phyloP scores from a whole-genome alignment of 2,888 invertebrate species.

The Caenorhabditis afra region DNA sequence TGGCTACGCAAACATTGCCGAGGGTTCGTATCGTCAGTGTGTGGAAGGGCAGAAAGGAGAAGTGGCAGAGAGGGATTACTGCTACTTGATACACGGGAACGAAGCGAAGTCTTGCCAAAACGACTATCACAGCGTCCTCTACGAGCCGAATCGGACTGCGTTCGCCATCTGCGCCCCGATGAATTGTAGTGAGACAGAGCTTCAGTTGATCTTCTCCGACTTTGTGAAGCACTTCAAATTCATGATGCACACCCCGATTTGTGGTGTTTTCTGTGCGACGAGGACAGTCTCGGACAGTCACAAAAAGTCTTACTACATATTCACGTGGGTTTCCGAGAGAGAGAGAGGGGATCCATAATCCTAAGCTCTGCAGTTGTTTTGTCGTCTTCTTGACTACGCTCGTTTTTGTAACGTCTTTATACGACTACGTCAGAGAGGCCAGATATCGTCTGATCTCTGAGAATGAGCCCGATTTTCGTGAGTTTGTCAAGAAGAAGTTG shows the following conservation, averaged over 20 bases:
- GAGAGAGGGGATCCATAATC: not conserved
- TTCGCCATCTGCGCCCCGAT: constrained; percentile 41
- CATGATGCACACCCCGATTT: constrained; percentile 34
- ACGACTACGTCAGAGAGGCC: constrained; percentile 36
- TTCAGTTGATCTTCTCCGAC: constrained; percentile 2
- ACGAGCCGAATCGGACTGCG: constrained; percentile 16
- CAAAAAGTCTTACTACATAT: constrained; percentile 12
- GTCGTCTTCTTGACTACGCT: constrained; percentile 17
- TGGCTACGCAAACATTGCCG: constrained; percentile 26
- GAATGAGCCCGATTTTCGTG: constrained; percentile 21
- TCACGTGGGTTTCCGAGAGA: constrained; percentile 20
- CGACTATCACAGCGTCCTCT: constrained; percentile 29
- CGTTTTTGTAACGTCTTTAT: constrained; percentile 32
- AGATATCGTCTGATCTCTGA: constrained; percentile 40
- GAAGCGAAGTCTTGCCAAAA: constrained; percentile 9
- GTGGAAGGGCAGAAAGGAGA: constrained; percentile 6
- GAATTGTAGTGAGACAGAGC: constrained; percentile 32
- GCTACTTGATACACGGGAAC: constrained; percentile 32
- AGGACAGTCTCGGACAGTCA: constrained; percentile 19
- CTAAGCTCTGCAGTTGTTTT: constrained; percentile 18
- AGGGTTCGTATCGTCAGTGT: constrained; percentile 29
- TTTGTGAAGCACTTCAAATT: constrained; percentile 24
- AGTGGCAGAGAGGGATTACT: constrained; percentile 10
- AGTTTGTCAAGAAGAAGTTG: not conserved
- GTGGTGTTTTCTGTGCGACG: constrained; percentile 36